Evolutionary conservation across 1,140 invertebrate species (phyloP).

Genomic region (Cardiocondyla obscurior): DNA sequence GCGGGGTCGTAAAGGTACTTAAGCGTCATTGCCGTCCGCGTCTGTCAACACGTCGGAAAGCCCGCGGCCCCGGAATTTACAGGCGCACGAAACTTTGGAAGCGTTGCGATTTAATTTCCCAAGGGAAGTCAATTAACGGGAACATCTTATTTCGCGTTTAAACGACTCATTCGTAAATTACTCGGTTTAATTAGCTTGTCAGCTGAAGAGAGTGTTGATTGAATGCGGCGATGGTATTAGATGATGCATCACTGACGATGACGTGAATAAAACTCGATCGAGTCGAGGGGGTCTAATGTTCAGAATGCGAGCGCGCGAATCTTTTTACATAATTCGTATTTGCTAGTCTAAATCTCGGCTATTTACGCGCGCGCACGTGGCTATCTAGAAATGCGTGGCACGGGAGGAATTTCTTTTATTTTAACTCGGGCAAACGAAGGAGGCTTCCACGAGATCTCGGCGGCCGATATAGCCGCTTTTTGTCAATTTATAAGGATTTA

Average conservation of each 20-base stretch:
- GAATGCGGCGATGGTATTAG: background rate
- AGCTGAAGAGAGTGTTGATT: background rate
- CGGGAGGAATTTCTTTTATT: conserved; percentile 77
- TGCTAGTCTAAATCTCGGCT: background rate
- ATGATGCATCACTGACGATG: background rate
- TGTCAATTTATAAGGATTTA: conserved; percentile 82
- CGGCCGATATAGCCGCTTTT: conserved; percentile 76
- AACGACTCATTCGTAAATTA: background rate
- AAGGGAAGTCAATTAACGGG: background rate
- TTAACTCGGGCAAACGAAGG: conserved; percentile 68
- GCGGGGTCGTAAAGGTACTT: background rate
- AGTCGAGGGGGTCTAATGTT: background rate
- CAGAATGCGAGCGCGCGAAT: background rate
- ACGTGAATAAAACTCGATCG: background rate
- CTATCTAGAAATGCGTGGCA: conserved; percentile 53
- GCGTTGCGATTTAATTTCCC: background rate
- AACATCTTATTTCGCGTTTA: background rate
- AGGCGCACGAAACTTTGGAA: background rate
- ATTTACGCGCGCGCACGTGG: background rate
- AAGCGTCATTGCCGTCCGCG: background rate
- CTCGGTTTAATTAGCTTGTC: conserved; percentile 8
- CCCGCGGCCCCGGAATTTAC: background rate
- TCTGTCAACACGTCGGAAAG: background rate
- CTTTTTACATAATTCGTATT: background rate
- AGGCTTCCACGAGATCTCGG: conserved; percentile 64